phyloP scores from a whole-genome alignment of 2,797 vertebrate species.

The Falco novaeseelandiae region DNA sequence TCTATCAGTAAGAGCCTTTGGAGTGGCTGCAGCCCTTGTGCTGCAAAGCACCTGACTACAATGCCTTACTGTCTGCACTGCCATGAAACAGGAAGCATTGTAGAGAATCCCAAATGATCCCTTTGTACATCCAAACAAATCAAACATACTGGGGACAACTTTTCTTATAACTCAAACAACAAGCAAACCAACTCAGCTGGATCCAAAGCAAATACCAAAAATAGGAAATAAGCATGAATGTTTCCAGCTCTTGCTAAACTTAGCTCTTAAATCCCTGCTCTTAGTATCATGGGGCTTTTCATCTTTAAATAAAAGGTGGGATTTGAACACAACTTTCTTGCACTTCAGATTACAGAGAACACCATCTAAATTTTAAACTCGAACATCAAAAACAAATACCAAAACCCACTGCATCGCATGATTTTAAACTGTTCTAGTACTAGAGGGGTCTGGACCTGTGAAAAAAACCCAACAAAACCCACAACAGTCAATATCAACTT shows the following conservation, averaged over 20 bases:
- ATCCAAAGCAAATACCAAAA: background rate
- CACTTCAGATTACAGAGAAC: background rate
- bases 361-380: background rate
- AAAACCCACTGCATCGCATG: fast-evolving
- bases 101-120: background rate
- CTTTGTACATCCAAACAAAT: constrained; percentile 37
- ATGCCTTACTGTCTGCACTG: constrained; percentile 22
- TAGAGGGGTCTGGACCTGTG: background rate
- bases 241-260: background rate
- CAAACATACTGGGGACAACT: constrained; percentile 6
- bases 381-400: background rate
- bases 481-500: background rate
- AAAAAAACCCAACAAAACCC: fast-evolving
- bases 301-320: background rate
- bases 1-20: constrained; percentile 6
- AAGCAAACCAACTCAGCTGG: background rate
- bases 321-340: background rate
- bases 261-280: background rate
- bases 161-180: background rate
- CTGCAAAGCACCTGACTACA: constrained; percentile 52
- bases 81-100: constrained; percentile 34
- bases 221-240: background rate
- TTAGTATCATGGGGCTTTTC: fast-evolving
- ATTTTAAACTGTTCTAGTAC: background rate
- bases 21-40: constrained; percentile 41